Evolutionary conservation across 2,113 vertebrate genomes (phyloP).

Genomic region (Labeo rohita): DNA sequence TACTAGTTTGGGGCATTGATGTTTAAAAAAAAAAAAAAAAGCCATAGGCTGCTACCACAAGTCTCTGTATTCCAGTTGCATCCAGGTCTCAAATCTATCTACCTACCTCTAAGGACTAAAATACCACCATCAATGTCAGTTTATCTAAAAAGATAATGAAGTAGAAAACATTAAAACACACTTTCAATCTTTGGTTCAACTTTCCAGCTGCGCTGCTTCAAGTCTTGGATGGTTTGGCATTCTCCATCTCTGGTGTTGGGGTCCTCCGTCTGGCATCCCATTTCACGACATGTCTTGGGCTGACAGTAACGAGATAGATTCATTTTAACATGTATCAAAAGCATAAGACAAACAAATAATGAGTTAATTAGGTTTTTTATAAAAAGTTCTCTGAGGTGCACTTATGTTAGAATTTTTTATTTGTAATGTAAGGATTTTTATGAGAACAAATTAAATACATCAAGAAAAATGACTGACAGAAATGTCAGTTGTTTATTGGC

Average conservation of each 20-base stretch:
- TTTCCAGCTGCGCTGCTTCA: not conserved
- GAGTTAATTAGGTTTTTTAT: too few relatives aligned
- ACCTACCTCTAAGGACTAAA: not conserved
- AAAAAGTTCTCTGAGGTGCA: too few relatives aligned
- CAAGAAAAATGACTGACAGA: too few relatives aligned
- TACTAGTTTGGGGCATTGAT: not conserved
- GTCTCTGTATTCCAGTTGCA: not conserved
- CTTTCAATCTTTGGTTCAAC: constrained; percentile 7
- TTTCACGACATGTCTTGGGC: constrained; percentile 7
- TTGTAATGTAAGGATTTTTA: too few relatives aligned
- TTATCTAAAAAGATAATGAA: not conserved
- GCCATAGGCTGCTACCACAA: not conserved
- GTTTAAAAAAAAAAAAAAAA: not conserved
- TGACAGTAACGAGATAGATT: not conserved
- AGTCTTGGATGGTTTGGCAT: constrained; percentile 2
- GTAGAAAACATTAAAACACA: constrained; percentile 15
- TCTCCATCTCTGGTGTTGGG: not conserved
- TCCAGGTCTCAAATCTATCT: not conserved
- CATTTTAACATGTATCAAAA: not conserved
- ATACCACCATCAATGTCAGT: not conserved
- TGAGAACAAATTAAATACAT: too few relatives aligned
- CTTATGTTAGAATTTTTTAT: too few relatives aligned
- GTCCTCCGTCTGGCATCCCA: constrained; percentile 20
- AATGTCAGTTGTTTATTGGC: too few relatives aligned
- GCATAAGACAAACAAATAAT: not conserved